Evolutionary conservation across 1,140 invertebrate genomes (phyloP).

Genomic region (Drosophila ercepeae): DNA sequence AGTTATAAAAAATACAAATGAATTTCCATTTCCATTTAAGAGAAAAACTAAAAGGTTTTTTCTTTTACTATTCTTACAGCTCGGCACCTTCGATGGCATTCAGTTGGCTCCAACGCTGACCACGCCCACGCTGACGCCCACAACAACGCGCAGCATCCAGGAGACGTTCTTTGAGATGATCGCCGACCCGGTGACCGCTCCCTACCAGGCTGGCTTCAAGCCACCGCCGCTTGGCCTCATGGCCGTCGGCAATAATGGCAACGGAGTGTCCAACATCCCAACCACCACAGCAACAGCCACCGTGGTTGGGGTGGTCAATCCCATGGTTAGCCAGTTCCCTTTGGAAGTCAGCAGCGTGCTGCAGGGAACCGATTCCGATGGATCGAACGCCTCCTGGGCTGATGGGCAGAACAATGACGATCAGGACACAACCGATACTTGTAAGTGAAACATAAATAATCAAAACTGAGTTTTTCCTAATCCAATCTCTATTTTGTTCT

Average conservation of each 20-base stretch:
- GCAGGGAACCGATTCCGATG: slow-evolving; percentile 62
- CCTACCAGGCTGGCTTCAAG: slow-evolving; percentile 95
- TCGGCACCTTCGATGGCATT: slow-evolving; percentile 91
- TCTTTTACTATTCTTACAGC: slow-evolving; percentile 85
- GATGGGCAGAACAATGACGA: slow-evolving; percentile 67
- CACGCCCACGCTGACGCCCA: slow-evolving; percentile 96
- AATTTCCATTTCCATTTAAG: background rate
- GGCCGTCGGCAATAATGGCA: slow-evolving; percentile 26
- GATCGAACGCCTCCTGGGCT: slow-evolving; percentile 75
- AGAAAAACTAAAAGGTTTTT: background rate
- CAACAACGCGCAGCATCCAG: slow-evolving; percentile 95
- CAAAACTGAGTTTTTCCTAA: slow-evolving; percentile 7
- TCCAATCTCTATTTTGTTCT: background rate
- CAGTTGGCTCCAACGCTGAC: slow-evolving; percentile 92
- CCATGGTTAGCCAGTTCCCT: slow-evolving; percentile 23
- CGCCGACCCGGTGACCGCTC: slow-evolving; percentile 88
- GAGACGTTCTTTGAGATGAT: slow-evolving; percentile 90
- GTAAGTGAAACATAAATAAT: slow-evolving; percentile 55
- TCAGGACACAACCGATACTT: slow-evolving; percentile 82
- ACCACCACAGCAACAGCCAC: slow-evolving; percentile 23
- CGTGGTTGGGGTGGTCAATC: slow-evolving; percentile 28
- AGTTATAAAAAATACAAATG: background rate
- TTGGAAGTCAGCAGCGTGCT: slow-evolving; percentile 33
- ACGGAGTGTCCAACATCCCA: slow-evolving; percentile 1
- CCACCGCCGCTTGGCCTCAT: slow-evolving; percentile 86